phyloP scores from a whole-genome alignment of 1,140 invertebrate species.

The Euura lappo region DNA sequence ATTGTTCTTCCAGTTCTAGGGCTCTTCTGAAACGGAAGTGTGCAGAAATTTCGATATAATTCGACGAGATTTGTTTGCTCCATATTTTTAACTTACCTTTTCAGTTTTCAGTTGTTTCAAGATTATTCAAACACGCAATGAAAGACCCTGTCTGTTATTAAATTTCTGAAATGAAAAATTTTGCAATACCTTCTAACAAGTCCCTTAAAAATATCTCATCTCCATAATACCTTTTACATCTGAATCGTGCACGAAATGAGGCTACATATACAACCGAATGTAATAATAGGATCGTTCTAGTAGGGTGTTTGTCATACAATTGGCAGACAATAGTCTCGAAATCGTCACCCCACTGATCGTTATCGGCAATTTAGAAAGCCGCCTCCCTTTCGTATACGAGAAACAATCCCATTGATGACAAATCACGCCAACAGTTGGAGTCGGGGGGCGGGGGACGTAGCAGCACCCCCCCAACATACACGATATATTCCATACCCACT shows the following conservation, averaged over 20 bases:
- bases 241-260: too few relatives aligned
- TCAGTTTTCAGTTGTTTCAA: neutral
- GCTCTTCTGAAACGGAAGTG: neutral
- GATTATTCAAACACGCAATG: neutral
- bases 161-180: too few relatives aligned
- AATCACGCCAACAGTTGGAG: slow-evolving; percentile 1
- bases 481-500: neutral
- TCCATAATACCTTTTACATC: too few relatives aligned
- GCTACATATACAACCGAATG: neutral
- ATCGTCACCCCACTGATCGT: slow-evolving; percentile 31
- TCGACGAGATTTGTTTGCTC: too few relatives aligned
- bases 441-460: neutral
- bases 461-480: neutral
- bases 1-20: neutral
- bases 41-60: too few relatives aligned
- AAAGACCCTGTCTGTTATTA: neutral
- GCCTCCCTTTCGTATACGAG: neutral
- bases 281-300: slow-evolving; percentile 1
- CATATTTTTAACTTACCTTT: neutral
- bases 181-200: too few relatives aligned
- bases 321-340: slow-evolving; percentile 22
- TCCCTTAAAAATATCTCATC: too few relatives aligned
- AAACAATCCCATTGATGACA: slow-evolving; percentile 4
- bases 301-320: slow-evolving; percentile 4
- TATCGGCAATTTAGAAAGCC: slow-evolving; percentile 35